Conservation (phyloP, 2,113 vertebrate species). For the Rhabdornis inornatus region DNA sequence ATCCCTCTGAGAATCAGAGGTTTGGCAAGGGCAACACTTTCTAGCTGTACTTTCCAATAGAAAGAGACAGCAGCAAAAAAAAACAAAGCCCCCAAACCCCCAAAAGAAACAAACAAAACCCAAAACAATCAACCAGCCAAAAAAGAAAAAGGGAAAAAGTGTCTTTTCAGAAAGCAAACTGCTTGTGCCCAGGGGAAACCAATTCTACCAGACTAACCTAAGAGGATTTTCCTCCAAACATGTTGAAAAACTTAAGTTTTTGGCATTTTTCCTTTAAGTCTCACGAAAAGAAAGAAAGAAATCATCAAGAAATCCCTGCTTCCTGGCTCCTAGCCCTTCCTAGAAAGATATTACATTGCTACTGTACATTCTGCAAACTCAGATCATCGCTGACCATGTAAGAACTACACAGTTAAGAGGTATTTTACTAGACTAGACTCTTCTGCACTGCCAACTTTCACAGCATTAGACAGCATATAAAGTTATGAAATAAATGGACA, state of each 20-base stretch:
- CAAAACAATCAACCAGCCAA: neutral
- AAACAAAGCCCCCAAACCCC: neutral
- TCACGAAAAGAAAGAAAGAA: neutral
- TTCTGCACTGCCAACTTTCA: neutral
- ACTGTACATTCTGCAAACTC: neutral
- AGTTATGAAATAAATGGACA: neutral
- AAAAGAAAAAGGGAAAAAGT: neutral
- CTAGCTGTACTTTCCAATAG: neutral
- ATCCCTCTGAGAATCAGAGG: neutral
- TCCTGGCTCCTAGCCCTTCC: neutral
- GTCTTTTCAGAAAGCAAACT: neutral
- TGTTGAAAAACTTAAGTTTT: neutral
- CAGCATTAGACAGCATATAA: neutral
- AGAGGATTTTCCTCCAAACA: neutral
- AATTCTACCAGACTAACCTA: neutral
- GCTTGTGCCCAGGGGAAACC: neutral
- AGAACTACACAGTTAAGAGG: neutral
- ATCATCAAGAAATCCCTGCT: neutral
- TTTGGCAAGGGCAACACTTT: neutral
- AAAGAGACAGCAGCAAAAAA: neutral
- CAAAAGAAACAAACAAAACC: neutral
- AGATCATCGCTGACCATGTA: neutral
- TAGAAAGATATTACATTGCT: neutral
- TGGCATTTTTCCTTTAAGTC: neutral
- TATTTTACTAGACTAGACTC: neutral